Evolutionary conservation across 1,140 invertebrate species (phyloP), one percentile per base, ranked within the genome.

Genomic region (Drosophila mauritiana): DNA sequence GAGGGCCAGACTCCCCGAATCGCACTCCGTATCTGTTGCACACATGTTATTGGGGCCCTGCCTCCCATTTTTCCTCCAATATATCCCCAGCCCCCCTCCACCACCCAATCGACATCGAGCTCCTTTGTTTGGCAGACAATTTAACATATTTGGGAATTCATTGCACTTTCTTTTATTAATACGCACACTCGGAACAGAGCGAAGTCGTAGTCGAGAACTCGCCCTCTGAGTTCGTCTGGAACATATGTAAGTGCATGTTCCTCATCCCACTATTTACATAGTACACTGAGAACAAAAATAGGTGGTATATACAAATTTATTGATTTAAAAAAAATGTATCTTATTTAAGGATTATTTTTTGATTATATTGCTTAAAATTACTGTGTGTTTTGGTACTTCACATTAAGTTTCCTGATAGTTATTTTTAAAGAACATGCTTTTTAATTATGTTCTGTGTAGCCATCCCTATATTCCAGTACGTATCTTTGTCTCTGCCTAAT

Each of bases 101-200:
- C 22, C 39, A 22, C 17, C 20, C 40, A 13, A n/a, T 6, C 20
- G 31, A 13, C 46, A 15, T 53, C 61, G 13, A 34, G 49, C 70
- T 84, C 56, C 83, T 88, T 88, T 88, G 84, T 88, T 88, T 88
- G 84, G 84, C 78, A 78, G 84, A 88, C 76, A 89, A 88, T 88
- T 88, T 88, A 88, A 88, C 84, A 88, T 88, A 89, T 88, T 88
- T 88, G 84, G 84, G 84, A 88, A 88, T 88, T 88, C 84, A 88
- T 89, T 88, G 84, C 84, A 88, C 84, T 88, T 88, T 88, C 84
- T 89, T 88, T 88, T 88, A 88, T 88, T 89, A 89, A 89, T 89
- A 89, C 83, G 76, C 80, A 73, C 64, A 65, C 59, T 75, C 54
- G 40, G 49, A 72, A 22, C 62, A 49, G 43, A 46, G 27, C 13